Conservation (phyloP, 2,888 invertebrate genomes). For the Rhopalosiphum nymphaeae region DNA sequence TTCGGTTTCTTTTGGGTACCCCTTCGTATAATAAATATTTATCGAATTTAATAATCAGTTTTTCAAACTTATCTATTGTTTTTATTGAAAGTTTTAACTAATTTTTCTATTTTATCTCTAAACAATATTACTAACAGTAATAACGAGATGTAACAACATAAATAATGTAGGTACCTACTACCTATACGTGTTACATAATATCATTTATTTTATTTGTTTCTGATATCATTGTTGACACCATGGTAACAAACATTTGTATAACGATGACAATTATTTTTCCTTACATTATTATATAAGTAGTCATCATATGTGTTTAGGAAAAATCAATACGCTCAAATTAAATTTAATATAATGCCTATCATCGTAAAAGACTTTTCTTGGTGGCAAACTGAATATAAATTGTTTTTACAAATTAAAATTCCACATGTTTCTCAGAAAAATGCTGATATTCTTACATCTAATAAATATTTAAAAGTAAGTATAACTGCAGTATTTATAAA, state of each 20-base stretch:
- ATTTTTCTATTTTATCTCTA: not conserved
- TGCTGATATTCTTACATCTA: constrained; percentile 79
- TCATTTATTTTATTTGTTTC: not conserved
- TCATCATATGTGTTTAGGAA: not conserved
- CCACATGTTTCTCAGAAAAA: constrained; percentile 76
- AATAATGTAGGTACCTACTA: not conserved
- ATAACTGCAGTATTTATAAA: not conserved
- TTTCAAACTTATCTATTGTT: not conserved
- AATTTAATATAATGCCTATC: constrained; percentile 75
- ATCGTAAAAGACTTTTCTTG: constrained; percentile 82
- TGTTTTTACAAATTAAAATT: constrained; percentile 79
- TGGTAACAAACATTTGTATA: constrained; percentile 35
- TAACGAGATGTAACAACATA: not conserved
- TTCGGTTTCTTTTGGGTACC: too few species aligned
- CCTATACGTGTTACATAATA: not conserved
- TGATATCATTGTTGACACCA: not conserved
- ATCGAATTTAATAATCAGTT: not conserved
- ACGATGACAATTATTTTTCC: not conserved
- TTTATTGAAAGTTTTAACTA: not conserved
- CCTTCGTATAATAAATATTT: not conserved
- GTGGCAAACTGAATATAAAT: constrained; percentile 77
- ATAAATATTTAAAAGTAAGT: constrained; percentile 78
- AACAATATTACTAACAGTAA: not conserved
- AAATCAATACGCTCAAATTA: constrained; percentile 11
- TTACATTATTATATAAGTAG: not conserved